phyloP scores from a whole-genome alignment of 2,113 vertebrate species.

The Diadophis punctatus region DNA sequence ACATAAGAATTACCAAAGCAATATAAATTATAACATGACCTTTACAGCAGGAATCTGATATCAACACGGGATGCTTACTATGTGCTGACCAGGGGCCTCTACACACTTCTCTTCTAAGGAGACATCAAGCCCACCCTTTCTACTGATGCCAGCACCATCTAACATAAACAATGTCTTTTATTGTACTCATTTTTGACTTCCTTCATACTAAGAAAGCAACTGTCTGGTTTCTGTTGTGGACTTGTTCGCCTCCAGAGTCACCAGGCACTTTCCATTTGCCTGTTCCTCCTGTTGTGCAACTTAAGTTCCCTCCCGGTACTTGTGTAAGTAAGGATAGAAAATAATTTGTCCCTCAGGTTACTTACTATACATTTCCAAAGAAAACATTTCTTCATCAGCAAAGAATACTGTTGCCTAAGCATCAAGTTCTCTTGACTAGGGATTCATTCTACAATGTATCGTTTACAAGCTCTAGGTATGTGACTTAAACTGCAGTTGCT shows the following conservation, averaged over 20 bases:
- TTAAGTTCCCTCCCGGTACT: too few relatives aligned
- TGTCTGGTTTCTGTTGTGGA: too few relatives aligned
- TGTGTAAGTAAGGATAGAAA: too few relatives aligned
- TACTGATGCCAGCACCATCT: background rate
- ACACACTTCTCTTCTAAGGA: background rate
- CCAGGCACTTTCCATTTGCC: too few relatives aligned
- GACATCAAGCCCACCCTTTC: background rate
- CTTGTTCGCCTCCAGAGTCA: too few relatives aligned
- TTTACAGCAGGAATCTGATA: background rate
- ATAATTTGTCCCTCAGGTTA: background rate
- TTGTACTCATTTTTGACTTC: too few relatives aligned
- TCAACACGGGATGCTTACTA: background rate
- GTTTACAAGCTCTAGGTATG: background rate
- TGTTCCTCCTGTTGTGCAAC: too few relatives aligned
- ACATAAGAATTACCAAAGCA: background rate
- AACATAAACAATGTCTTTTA: background rate
- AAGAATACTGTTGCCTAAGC: background rate
- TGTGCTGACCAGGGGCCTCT: background rate
- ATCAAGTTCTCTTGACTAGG: background rate
- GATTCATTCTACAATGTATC: too few relatives aligned
- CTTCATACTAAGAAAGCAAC: too few relatives aligned
- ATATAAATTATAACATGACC: background rate
- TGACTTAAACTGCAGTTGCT: background rate
- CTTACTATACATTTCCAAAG: background rate
- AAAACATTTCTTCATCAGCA: background rate